Evolutionary conservation across 2,113 vertebrate genomes (phyloP).

Genomic region (Cyanoderma ruficeps): DNA sequence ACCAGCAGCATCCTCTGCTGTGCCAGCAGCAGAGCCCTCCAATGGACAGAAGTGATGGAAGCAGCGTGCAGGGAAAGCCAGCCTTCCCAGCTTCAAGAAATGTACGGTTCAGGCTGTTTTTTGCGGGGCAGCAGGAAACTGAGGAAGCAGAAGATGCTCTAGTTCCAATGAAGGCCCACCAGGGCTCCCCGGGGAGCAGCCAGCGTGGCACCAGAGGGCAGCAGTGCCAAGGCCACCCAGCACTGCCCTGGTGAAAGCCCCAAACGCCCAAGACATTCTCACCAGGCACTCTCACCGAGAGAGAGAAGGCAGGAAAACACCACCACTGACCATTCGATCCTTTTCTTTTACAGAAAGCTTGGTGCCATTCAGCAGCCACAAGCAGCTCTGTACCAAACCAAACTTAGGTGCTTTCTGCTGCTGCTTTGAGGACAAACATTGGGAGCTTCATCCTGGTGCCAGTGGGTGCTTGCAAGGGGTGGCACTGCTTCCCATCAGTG

Average conservation of each 20-base stretch:
- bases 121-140: background rate
- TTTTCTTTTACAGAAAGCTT: background rate
- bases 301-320: background rate
- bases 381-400: accelerated
- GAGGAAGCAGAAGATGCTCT: background rate
- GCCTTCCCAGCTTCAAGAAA: background rate
- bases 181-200: background rate
- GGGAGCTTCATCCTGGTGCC: background rate
- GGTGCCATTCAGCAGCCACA: background rate
- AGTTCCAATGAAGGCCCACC: background rate
- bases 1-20: background rate
- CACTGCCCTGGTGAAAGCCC: background rate
- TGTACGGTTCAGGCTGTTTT: accelerated
- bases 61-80: background rate
- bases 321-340: background rate
- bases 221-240: constrained; percentile 43
- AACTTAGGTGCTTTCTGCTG: background rate
- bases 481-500: accelerated
- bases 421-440: background rate
- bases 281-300: background rate
- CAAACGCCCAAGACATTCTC: background rate
- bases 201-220: background rate
- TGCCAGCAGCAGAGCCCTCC: background rate
- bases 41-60: background rate
- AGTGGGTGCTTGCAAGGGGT: accelerated